phyloP scores from a whole-genome alignment of 2,888 invertebrate species.

The Eupeodes latifasciatus region DNA sequence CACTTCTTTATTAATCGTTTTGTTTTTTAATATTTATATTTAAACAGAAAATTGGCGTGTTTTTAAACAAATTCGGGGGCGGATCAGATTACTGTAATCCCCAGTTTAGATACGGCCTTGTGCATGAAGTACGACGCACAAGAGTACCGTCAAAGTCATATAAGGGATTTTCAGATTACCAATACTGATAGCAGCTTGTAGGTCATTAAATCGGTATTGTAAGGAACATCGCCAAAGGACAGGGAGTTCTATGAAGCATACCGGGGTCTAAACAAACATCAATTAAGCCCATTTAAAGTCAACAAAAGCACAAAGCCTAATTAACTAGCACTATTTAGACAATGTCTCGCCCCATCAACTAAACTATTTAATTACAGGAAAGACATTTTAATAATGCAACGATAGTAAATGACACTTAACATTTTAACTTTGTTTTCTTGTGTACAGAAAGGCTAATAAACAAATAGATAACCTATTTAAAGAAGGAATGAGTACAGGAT shows the following conservation, averaged over 20 bases:
- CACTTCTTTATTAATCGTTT: too few relatives aligned
- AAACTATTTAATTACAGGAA: slow-evolving; percentile 35
- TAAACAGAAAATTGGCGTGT: too few relatives aligned
- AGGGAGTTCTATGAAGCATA: background rate
- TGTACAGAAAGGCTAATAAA: background rate
- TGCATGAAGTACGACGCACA: background rate
- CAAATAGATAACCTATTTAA: background rate
- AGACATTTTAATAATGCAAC: slow-evolving; percentile 60
- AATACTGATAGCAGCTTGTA: background rate
- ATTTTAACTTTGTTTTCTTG: slow-evolving; percentile 26
- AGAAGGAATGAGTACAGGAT: background rate
- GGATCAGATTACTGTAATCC: too few relatives aligned
- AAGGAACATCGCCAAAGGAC: background rate
- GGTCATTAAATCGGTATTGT: background rate
- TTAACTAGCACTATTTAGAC: slow-evolving; percentile 4
- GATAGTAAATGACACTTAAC: slow-evolving; percentile 58
- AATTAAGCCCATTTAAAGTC: slow-evolving; percentile 19
- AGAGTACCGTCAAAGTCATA: background rate
- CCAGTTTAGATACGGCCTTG: too few relatives aligned
- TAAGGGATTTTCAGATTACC: background rate
- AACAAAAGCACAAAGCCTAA: slow-evolving; percentile 26
- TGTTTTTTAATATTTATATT: too few relatives aligned
- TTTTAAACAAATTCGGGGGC: too few relatives aligned
- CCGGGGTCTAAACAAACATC: background rate
- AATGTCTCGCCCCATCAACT: background rate